These are phyloP conservation scores for Oopsacas minuta DNA, from an alignment of 37 sponge, comb jelly and placozoan genomes.

Conservation along the genomic window DNA sequence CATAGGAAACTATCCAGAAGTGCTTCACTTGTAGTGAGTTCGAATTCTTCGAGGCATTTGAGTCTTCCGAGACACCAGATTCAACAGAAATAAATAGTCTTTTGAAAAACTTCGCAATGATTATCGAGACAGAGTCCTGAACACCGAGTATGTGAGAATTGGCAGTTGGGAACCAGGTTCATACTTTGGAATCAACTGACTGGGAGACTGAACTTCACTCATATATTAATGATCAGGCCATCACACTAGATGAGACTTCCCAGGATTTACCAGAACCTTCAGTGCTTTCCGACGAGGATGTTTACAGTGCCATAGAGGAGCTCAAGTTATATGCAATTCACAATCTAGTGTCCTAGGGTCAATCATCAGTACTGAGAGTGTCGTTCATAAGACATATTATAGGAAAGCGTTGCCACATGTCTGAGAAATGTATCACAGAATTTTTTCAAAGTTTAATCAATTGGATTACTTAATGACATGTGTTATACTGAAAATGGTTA, in stretches of 20 bases:
- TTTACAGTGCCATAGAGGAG: not conserved
- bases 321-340: not conserved
- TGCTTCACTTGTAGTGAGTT: not conserved
- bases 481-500: too few species aligned
- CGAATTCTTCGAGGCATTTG: not conserved
- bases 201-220: not conserved
- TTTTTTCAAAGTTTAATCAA: too few species aligned
- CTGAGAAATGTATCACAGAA: not conserved
- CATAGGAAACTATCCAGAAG: not conserved
- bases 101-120: not conserved
- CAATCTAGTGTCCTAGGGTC: not conserved
- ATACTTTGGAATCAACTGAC: not conserved
- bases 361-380: not conserved
- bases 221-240: not conserved
- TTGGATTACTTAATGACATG: too few species aligned
- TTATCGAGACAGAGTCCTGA: not conserved
- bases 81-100: not conserved
- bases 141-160: not conserved
- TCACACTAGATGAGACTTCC: not conserved
- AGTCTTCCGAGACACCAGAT: not conserved
- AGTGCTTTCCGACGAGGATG: not conserved
- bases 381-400: not conserved
- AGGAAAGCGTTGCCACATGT: too few species aligned
- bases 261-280: not conserved
- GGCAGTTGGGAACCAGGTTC: not conserved